These are phyloP conservation scores for Poeciliopsis infans DNA, from an alignment of 2,797 vertebrate species.

Conservation along the genomic window DNA sequence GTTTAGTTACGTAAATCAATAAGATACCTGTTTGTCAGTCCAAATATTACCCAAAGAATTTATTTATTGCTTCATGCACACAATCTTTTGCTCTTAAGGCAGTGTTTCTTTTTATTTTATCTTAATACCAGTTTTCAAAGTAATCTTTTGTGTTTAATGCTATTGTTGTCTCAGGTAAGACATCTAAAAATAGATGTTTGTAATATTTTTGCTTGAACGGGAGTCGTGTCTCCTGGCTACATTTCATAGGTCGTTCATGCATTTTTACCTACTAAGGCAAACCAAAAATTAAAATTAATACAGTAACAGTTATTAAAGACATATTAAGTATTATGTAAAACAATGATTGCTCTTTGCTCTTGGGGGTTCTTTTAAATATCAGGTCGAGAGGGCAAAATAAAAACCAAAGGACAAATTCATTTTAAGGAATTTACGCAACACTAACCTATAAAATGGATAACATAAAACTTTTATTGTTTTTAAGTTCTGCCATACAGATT, in stretches of 20 bases:
- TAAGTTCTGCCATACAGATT: neutral
- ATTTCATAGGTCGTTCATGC: too few relatives aligned
- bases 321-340: neutral
- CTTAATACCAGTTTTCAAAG: neutral
- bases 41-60: neutral
- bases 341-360: neutral
- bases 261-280: neutral
- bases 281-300: neutral
- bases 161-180: neutral
- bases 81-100: neutral
- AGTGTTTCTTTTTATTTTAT: neutral
- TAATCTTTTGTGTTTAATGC: neutral
- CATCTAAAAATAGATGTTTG: neutral
- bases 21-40: neutral
- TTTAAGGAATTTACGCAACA: neutral
- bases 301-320: neutral
- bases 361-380: neutral
- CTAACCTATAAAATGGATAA: neutral
- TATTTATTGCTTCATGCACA: neutral
- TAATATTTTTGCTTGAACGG: neutral
- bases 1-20: neutral
- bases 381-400: neutral
- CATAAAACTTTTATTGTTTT: neutral
- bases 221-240: neutral
- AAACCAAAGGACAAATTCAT: neutral